These are phyloP conservation scores for Casuarius casuarius DNA, from an alignment of 2,113 vertebrate genomes.

Conservation along the genomic window DNA sequence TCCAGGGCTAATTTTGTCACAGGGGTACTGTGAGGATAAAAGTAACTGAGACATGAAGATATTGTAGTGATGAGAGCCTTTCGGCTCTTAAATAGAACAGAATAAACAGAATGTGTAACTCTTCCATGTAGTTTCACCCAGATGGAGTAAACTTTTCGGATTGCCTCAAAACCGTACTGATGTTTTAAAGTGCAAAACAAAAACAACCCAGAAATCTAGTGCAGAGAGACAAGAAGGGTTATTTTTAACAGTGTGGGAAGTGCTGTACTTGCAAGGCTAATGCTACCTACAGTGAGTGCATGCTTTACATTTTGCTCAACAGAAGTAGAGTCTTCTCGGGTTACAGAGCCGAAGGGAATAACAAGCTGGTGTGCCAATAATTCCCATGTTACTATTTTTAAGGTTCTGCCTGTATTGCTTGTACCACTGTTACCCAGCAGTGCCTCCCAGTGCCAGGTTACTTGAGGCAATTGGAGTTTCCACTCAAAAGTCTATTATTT, in stretches of 20 bases:
- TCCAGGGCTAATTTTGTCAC: not conserved
- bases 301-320: constrained; percentile 27
- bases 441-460: constrained; percentile 2
- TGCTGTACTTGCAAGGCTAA: constrained; percentile 37
- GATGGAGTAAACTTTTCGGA: not conserved
- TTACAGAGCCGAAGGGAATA: constrained; percentile 28
- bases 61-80: rapidly evolving
- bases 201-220: not conserved
- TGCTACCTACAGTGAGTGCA: not conserved
- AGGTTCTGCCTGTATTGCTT: not conserved
- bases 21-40: not conserved
- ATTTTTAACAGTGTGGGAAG: constrained; percentile 60
- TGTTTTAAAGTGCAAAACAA: not conserved
- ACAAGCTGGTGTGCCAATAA: constrained; percentile 35
- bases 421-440: not conserved
- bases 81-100: not conserved
- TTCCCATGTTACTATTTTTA: constrained; percentile 44
- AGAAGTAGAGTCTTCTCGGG: constrained; percentile 5
- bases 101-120: not conserved
- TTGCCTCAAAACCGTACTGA: not conserved
- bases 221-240: not conserved
- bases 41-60: not conserved
- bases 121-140: not conserved
- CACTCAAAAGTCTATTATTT: not conserved
- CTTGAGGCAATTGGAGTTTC: not conserved